Percentiles rank a stretch among this genome's conserved stretches.
Conservation (phyloP, 2,888 invertebrate genomes). For the Hypsopygia costalis region DNA sequence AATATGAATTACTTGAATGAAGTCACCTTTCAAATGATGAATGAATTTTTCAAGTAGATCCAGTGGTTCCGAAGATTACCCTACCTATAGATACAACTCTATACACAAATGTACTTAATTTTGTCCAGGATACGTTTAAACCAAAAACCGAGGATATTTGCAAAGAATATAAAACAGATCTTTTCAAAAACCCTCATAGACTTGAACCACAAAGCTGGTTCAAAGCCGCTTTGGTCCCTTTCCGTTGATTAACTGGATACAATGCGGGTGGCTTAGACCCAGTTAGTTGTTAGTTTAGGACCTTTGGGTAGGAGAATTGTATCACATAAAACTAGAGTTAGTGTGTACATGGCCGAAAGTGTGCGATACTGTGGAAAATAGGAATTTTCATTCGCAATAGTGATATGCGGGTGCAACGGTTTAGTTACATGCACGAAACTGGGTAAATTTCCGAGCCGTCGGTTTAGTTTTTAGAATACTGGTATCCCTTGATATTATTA, state of each 20-base stretch:
- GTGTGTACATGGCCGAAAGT: background rate
- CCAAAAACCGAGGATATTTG: background rate
- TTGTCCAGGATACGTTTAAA: background rate
- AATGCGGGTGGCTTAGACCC: constrained; percentile 5
- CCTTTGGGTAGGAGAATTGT: background rate
- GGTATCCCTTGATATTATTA: no score
- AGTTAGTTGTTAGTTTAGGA: constrained; percentile 8
- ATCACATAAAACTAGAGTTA: background rate
- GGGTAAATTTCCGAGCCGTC: no score
- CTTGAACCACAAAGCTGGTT: constrained; percentile 1
- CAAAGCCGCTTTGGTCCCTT: constrained; percentile 3
- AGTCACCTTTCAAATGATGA: no score
- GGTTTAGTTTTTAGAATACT: no score
- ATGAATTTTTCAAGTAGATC: no score
- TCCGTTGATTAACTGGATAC: constrained; percentile 4
- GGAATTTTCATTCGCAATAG: background rate
- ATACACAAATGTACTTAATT: no score
- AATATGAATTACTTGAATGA: no score
- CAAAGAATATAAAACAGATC: constrained; percentile 1
- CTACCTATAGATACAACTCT: no score
- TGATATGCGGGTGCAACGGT: background rate
- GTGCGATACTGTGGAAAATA: background rate
- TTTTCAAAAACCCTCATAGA: constrained; percentile 5
- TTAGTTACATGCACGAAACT: no score
- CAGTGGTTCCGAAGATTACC: no score